A percentile compares a stretch with the other conserved stretches of the same genome.
Conservation (phyloP, 2,888 invertebrate species). For the Perithous albicinctus region DNA sequence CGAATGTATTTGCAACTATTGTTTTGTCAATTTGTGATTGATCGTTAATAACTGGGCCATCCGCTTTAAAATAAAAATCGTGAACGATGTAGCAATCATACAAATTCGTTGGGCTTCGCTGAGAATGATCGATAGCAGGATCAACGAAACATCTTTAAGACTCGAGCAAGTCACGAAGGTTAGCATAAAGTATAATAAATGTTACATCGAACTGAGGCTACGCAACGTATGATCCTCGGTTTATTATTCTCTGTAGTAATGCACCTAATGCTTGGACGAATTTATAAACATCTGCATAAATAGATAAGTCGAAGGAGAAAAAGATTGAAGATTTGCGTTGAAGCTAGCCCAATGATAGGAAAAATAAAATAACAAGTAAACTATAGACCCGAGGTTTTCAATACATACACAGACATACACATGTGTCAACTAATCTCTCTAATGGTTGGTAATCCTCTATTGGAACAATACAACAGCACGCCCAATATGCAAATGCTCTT, state of each 20-base stretch:
- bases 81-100: background rate
- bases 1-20: background rate
- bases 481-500: constrained; percentile 73
- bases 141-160: background rate
- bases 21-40: background rate
- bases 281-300: constrained; percentile 31
- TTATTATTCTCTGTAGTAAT: background rate
- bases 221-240: background rate
- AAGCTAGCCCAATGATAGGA: background rate
- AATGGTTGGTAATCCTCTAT: constrained; percentile 70
- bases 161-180: background rate
- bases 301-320: constrained; percentile 12
- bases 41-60: background rate
- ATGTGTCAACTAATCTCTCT: constrained; percentile 70
- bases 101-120: constrained; percentile 19
- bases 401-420: constrained; percentile 13
- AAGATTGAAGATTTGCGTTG: background rate
- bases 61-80: background rate
- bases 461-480: constrained; percentile 71
- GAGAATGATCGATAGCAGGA: constrained; percentile 19
- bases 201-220: background rate
- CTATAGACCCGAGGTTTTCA: background rate
- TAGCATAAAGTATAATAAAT: constrained; percentile 23
- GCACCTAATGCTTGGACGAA: constrained; percentile 1
- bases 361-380: background rate